phyloP scores from a whole-genome alignment of 2,888 invertebrate genomes.

The Pseudoips prasinana region DNA sequence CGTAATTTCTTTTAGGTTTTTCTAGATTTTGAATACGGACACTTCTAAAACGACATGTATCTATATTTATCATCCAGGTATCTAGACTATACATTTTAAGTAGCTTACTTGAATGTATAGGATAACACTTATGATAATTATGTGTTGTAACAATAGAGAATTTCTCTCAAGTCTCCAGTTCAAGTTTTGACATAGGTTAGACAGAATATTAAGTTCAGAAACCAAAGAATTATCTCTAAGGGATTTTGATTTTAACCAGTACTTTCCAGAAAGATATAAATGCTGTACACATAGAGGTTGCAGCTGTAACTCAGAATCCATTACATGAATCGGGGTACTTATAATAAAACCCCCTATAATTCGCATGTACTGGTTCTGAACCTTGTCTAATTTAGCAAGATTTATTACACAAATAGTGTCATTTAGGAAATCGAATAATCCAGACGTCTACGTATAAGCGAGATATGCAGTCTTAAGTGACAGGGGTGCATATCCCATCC shows the following conservation, averaged over 20 bases:
- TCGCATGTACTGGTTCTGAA: background rate
- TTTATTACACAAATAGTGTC: background rate
- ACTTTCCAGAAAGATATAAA: background rate
- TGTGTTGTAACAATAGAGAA: background rate
- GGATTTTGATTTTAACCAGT: background rate
- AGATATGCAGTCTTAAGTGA: background rate
- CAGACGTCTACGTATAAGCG: background rate
- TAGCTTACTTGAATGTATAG: background rate
- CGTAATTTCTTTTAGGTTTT: background rate
- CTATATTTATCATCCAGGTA: background rate
- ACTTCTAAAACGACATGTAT: background rate
- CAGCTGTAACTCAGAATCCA: background rate
- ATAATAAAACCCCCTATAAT: slow-evolving; percentile 1
- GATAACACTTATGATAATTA: background rate
- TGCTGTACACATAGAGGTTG: background rate
- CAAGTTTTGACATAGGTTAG: background rate
- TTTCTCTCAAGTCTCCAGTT: background rate
- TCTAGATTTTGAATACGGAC: background rate
- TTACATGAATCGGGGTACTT: slow-evolving; percentile 3
- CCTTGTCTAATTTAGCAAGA: background rate
- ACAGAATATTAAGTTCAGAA: background rate
- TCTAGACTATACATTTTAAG: background rate
- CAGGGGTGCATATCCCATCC: background rate
- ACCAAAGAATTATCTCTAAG: background rate
- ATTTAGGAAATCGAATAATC: background rate